Conservation (phyloP, 1,140 invertebrate species). For the Drosophila jambulina region DNA sequence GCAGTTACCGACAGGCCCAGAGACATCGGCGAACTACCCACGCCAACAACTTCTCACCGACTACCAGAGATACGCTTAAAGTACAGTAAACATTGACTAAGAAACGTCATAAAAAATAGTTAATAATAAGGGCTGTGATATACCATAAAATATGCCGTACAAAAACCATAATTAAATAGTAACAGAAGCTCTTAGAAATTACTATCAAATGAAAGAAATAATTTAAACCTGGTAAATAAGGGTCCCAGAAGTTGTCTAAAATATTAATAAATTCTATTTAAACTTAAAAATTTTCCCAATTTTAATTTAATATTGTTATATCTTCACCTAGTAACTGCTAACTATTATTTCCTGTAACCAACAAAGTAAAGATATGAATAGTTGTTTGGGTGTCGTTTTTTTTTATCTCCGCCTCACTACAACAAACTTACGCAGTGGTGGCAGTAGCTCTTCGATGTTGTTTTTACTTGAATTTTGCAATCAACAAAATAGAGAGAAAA, state of each 20-base stretch:
- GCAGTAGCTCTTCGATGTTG: slow-evolving; percentile 15
- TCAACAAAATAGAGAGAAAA: slow-evolving; percentile 30
- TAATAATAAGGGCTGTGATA: too few species aligned
- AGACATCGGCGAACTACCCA: slow-evolving; percentile 47
- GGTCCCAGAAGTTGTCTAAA: neutral
- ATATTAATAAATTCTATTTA: neutral
- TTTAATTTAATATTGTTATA: neutral
- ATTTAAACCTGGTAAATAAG: rapidly evolving
- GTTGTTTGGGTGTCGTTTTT: slow-evolving; percentile 29
- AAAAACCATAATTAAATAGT: neutral
- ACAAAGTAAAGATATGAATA: slow-evolving; percentile 39
- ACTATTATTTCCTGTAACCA: slow-evolving; percentile 18
- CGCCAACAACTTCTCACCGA: slow-evolving; percentile 66
- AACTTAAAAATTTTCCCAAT: neutral
- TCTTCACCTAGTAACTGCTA: neutral
- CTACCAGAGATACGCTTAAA: slow-evolving; percentile 11
- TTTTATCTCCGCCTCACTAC: slow-evolving; percentile 37
- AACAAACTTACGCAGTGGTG: slow-evolving; percentile 57
- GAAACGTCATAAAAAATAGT: neutral
- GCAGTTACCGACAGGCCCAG: slow-evolving; percentile 44
- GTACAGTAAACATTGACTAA: slow-evolving; percentile 8
- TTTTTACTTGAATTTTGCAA: slow-evolving; percentile 54
- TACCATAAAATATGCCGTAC: too few species aligned
- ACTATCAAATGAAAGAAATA: neutral
- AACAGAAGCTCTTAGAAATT: too few species aligned